A percentile compares a stretch with the other conserved stretches of the same genome.
These are phyloP conservation scores for Aelia acuminata DNA, from an alignment of 2,888 invertebrate genomes.

Conservation along the genomic window DNA sequence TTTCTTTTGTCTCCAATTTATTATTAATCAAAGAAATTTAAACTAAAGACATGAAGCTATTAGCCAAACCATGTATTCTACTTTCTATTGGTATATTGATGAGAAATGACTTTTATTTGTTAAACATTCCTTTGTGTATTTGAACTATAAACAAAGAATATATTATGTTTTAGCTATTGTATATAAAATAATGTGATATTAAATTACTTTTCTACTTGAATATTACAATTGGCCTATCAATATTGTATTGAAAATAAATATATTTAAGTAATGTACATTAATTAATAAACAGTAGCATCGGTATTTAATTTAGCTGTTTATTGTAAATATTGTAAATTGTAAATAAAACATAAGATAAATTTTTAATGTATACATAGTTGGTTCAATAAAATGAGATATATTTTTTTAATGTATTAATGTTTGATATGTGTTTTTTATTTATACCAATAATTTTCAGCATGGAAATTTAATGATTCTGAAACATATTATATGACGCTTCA, in stretches of 20 bases:
- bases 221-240: not conserved
- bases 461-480: too few species aligned
- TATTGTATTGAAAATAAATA: not conserved
- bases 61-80: not conserved
- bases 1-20: not conserved
- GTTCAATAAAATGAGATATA: not conserved
- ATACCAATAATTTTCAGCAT: not conserved
- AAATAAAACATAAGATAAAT: not conserved
- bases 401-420: not conserved
- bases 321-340: not conserved
- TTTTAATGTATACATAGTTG: not conserved
- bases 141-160: too few species aligned
- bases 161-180: not conserved
- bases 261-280: not conserved
- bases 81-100: not conserved
- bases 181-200: not conserved
- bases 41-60: not conserved
- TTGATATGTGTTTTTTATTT: not conserved
- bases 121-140: too few species aligned
- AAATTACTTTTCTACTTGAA: constrained; percentile 1
- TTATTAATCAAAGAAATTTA: not conserved
- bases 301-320: not conserved
- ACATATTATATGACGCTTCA: too few species aligned
- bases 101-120: too few species aligned
- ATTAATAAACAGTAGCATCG: not conserved